Percentiles rank a stretch among this genome's conserved stretches.
phyloP scores from a whole-genome alignment of 2,888 invertebrate species.

The Aphodius sticticus region DNA sequence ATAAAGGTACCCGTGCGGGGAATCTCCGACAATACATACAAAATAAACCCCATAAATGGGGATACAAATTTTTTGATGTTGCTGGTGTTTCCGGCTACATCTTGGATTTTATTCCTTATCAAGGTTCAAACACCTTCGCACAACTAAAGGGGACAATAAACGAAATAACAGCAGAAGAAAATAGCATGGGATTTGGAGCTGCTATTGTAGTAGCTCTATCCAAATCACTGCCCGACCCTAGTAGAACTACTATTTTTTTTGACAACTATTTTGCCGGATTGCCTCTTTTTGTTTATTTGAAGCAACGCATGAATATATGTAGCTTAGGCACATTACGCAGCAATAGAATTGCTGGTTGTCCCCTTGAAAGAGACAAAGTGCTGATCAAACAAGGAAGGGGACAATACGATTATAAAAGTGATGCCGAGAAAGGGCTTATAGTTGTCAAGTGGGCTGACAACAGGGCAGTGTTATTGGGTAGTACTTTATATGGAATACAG shows the following conservation, averaged over 20 bases:
- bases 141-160: slow-evolving; percentile 24
- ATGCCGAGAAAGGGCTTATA: too few relatives aligned
- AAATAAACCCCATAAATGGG: slow-evolving; percentile 40
- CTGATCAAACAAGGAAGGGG: too few relatives aligned
- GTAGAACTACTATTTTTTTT: too few relatives aligned
- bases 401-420: too few relatives aligned
- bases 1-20: slow-evolving; percentile 40
- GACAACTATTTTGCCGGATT: slow-evolving; percentile 44
- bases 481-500: not conserved
- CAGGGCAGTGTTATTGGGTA: too few relatives aligned
- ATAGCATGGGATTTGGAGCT: slow-evolving; percentile 39
- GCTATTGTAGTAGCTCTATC: too few relatives aligned
- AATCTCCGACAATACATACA: slow-evolving; percentile 39
- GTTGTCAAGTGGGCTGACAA: too few relatives aligned
- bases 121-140: slow-evolving; percentile 36
- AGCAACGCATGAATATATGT: slow-evolving; percentile 30
- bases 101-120: slow-evolving; percentile 30
- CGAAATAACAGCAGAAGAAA: slow-evolving; percentile 29
- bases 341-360: too few relatives aligned
- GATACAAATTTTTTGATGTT: slow-evolving; percentile 38
- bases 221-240: too few relatives aligned
- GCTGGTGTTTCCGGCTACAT: slow-evolving; percentile 35
- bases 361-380: too few relatives aligned
- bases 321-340: slow-evolving; percentile 29
- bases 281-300: slow-evolving; percentile 34